Conservation (phyloP, 2,113 vertebrate genomes). For the Crocuta crocuta region DNA sequence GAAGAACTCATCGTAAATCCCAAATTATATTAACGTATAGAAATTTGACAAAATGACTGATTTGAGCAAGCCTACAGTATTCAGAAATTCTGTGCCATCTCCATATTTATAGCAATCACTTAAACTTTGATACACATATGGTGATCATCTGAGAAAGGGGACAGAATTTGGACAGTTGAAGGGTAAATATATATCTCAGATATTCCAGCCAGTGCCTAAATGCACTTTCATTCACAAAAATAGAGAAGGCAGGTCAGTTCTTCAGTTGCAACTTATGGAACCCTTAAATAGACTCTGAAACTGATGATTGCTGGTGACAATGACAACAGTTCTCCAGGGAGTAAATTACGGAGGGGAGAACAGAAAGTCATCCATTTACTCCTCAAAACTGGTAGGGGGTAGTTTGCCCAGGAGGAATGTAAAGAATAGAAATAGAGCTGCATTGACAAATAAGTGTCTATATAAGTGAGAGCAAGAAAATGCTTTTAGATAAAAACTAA, state of each 20-base stretch:
- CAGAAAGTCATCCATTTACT: neutral
- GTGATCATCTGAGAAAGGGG: neutral
- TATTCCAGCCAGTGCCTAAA: neutral
- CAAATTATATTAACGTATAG: neutral
- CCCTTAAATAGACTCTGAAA: neutral
- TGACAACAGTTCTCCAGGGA: neutral
- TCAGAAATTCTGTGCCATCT: neutral
- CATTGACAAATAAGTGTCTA: neutral
- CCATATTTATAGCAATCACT: neutral
- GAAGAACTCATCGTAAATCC: neutral
- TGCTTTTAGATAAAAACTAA: neutral
- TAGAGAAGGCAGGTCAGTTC: neutral
- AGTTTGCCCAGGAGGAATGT: neutral
- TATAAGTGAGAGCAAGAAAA: neutral
- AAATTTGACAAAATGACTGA: neutral
- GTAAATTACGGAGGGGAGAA: neutral
- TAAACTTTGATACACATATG: neutral
- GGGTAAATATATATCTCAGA: neutral
- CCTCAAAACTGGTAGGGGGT: neutral
- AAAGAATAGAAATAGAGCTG: slow-evolving; percentile 14
- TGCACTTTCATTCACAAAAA: neutral
- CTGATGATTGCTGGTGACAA: neutral
- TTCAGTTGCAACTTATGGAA: neutral
- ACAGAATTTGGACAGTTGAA: neutral
- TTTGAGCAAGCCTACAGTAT: neutral